These are phyloP conservation scores for Rhamphomyia laevipes DNA, from an alignment of 2,888 invertebrate species.

Conservation along the genomic window DNA sequence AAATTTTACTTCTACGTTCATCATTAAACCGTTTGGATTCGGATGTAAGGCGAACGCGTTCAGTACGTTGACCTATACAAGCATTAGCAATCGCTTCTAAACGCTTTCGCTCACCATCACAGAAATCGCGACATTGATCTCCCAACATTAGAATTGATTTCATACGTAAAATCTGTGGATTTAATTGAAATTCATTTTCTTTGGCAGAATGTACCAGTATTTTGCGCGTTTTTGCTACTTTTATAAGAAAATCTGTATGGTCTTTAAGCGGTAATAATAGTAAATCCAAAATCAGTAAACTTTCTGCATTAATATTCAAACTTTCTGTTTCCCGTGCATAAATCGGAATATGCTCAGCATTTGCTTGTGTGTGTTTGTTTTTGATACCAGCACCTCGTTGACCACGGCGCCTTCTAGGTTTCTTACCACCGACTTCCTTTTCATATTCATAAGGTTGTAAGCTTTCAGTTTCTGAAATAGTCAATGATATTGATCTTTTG, in stretches of 20 bases:
- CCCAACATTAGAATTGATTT: not conserved
- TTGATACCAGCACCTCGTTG: not conserved
- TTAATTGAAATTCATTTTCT: not conserved
- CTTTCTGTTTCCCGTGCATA: not conserved
- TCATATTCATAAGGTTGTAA: not conserved
- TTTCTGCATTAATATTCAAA: conserved; percentile 6
- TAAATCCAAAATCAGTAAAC: conserved; percentile 6
- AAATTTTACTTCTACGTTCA: conserved; percentile 3
- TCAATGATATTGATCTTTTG: not conserved
- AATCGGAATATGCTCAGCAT: not conserved
- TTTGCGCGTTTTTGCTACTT: conserved; percentile 1
- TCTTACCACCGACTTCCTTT: not conserved
- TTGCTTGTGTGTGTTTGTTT: not conserved
- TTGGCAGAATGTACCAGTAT: conserved; percentile 3
- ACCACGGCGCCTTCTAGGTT: not conserved
- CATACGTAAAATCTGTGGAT: conserved; percentile 3
- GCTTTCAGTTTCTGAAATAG: not conserved
- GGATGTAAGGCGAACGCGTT: not conserved
- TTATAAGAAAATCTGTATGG: conserved; percentile 2
- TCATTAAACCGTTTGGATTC: conserved; percentile 1
- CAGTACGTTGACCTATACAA: too few relatives aligned
- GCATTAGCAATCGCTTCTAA: not conserved
- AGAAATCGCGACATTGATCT: not conserved
- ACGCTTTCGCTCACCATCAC: not conserved
- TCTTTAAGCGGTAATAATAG: conserved; percentile 1